These are phyloP conservation scores for Laterallus jamaicensis DNA, from an alignment of 2,113 vertebrate genomes.

Conservation along the genomic window DNA sequence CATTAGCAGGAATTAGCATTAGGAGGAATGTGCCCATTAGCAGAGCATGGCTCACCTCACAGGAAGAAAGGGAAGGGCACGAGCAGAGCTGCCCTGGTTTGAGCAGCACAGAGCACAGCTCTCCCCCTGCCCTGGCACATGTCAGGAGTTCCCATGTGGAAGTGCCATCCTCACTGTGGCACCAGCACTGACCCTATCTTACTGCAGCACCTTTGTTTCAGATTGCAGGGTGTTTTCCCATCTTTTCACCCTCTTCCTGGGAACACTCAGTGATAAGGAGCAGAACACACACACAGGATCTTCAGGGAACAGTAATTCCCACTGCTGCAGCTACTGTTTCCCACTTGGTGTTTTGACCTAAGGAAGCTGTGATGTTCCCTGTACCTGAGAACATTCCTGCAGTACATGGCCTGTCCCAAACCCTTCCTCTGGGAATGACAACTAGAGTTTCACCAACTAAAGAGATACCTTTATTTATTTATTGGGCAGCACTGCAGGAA, in stretches of 20 bases:
- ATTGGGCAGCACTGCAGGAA: background rate
- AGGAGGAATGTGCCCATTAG: slow-evolving; percentile 45
- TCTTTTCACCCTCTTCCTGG: background rate
- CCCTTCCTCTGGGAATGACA: background rate
- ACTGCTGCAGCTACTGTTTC: background rate
- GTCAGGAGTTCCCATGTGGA: background rate
- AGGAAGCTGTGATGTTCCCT: background rate
- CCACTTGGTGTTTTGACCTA: background rate
- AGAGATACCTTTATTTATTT: background rate
- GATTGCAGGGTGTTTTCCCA: background rate
- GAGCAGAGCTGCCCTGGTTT: slow-evolving; percentile 15
- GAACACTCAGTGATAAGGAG: background rate
- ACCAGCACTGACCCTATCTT: background rate
- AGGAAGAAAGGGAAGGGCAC: slow-evolving; percentile 37
- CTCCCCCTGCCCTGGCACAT: background rate
- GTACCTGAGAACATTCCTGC: background rate
- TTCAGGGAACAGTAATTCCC: background rate
- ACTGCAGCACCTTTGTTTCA: background rate
- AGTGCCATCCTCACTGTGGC: background rate
- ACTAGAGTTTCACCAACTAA: background rate
- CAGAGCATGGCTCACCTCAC: slow-evolving; percentile 50
- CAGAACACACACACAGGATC: background rate
- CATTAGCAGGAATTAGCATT: too few species aligned
- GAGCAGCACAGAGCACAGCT: slow-evolving; percentile 3
- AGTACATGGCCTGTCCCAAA: background rate